These are phyloP conservation scores for Cosmopolites sordidus DNA, from an alignment of 2,888 invertebrate genomes.

Conservation along the genomic window DNA sequence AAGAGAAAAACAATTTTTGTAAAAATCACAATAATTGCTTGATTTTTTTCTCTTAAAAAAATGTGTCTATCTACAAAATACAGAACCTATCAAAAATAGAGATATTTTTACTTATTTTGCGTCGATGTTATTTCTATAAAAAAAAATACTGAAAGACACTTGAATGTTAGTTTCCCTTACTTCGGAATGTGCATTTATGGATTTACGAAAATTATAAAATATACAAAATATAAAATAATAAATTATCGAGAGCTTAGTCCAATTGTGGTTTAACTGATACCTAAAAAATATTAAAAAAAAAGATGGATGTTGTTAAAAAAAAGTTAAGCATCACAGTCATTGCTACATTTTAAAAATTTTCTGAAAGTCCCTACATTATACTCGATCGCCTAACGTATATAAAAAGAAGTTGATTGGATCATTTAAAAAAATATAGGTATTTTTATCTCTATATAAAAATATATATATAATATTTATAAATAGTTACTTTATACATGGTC, in stretches of 20 bases:
- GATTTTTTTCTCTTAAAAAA: constrained; percentile 14
- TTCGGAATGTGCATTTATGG: constrained; percentile 23
- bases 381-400: no score
- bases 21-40: not conserved
- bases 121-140: not conserved
- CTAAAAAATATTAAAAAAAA: constrained; percentile 10
- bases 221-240: not conserved
- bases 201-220: constrained; percentile 8
- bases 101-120: constrained; percentile 4
- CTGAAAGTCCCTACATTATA: not conserved
- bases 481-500: not conserved
- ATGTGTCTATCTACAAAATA: constrained; percentile 20
- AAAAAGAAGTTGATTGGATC: no score
- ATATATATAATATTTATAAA: not conserved
- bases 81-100: constrained; percentile 19
- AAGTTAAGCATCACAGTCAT: constrained; percentile 25
- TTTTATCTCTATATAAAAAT: not conserved
- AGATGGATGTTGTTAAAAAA: constrained; percentile 7
- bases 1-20: no score
- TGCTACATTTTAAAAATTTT: constrained; percentile 19
- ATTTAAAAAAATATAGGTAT: no score
- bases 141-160: constrained; percentile 14
- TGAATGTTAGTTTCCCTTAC: constrained; percentile 8
- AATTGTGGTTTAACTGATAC: not conserved
- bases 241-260: no score